Percentiles rank a stretch among this genome's conserved stretches.
Conservation (phyloP, 2,888 invertebrate genomes). For the Cheilosia vulpina region DNA sequence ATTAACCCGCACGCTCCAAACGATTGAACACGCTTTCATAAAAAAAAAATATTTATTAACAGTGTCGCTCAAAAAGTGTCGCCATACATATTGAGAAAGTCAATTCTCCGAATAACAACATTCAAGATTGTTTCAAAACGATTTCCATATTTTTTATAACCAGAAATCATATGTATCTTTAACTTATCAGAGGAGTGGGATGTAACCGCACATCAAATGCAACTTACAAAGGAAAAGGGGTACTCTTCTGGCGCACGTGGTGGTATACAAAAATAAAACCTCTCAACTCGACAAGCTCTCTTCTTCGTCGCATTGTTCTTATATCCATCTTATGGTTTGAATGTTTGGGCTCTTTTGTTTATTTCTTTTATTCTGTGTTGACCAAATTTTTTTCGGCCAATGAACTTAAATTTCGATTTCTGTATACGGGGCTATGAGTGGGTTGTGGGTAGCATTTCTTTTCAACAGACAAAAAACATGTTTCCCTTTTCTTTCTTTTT, state of each 20-base stretch:
- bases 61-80: slow-evolving; percentile 3
- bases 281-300: not conserved
- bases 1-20: slow-evolving; percentile 2
- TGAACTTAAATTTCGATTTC: slow-evolving; percentile 72
- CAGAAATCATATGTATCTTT: slow-evolving; percentile 1
- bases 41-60: not conserved
- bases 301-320: slow-evolving; percentile 1
- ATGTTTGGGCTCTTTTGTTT: slow-evolving; percentile 22
- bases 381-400: slow-evolving; percentile 37
- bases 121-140: not conserved
- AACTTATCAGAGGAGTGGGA: slow-evolving; percentile 12
- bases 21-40: slow-evolving; percentile 8
- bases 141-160: slow-evolving; percentile 6
- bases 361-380: slow-evolving; percentile 10
- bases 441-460: not conserved
- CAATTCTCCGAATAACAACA: not conserved
- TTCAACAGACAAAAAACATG: slow-evolving; percentile 9
- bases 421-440: slow-evolving; percentile 33
- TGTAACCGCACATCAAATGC: slow-evolving; percentile 17
- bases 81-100: not conserved
- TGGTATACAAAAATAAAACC: not conserved
- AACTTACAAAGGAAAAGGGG: slow-evolving; percentile 8
- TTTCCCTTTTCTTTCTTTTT: slow-evolving; percentile 48
- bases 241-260: slow-evolving; percentile 17
- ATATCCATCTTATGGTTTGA: not conserved